Evolutionary conservation across 2,797 vertebrate species (phyloP), one percentile per base, ranked within the genome.

Genomic region (Melanogrammus aeglefinus): DNA sequence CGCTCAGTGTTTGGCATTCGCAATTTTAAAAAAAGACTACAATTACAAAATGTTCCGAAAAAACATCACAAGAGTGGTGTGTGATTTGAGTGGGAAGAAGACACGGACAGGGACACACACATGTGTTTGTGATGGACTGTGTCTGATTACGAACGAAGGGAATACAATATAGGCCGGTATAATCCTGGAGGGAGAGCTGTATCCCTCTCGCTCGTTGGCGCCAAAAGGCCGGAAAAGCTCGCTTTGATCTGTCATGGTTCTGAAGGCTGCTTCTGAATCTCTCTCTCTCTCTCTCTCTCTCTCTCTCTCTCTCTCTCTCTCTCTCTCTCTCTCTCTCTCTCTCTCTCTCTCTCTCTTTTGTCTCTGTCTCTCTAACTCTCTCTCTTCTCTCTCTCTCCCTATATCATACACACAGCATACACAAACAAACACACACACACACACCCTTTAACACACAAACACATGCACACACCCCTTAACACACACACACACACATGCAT

Each of bases 241-340:
- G 2, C 1, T 63, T 14, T 6, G 24, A 24, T 63, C 21, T 6
- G 57, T 63, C 57, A 21, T 24, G 57, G 21, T 63, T 24, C 21
- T n/a, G 31, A 33, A 31, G 69, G 69, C 31, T 71, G 27, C 27
- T 70, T 70, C 66, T 27, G n/a, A 29, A 27, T 24, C 21, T 66
- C 63, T n/a, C 1, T 66, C 21, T 74, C 29, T 74, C 72, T 63
- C 18, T 31, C 78, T 63, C 18, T 31, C 78, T 24, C 21, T 66
- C 63, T n/a, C 1, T 66, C 21, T 74, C 29, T 74, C 72, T 63
- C 18, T 31, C 78, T 24, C 21, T 66, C 63, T n/a, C 1, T 66
- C 21, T 74, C 29, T 74, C 72, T 63, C 18, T 31, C 78, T 24
- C 21, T 66, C 63, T n/a, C 1, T 66, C 21, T 74, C 29, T 74